Base-by-base conservation (phyloP, 2,888 invertebrate genomes). In the Mechanitis messenoides region DNA sequence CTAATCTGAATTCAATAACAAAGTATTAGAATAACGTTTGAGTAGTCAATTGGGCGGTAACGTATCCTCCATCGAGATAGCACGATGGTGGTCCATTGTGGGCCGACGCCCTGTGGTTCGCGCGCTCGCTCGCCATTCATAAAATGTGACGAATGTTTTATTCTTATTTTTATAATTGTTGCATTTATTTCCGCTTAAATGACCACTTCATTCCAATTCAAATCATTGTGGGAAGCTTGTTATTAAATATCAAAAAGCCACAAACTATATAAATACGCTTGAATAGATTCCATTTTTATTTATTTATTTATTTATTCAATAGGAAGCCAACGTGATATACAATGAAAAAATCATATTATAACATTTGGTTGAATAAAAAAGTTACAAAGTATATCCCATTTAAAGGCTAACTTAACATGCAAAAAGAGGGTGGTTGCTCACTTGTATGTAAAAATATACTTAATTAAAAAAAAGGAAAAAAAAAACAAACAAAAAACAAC, bases 21-120 rank as follows among this genome's bases (percentile, higher is more conserved):
- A 83, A 81, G 81, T 86, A 89, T 89, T 87, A 85, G 83, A 86
- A 83, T 84, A 83, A 79, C 81, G 76, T 87, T 88, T 88, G 86
- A 88, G 87, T 77, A 87, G 83, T 89, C 89, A 89, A 90, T 89
- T 88, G 87, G 84, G 88, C 87, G 87, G 83, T 77, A 84, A 83
- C 79, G 81, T 85, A 87, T 85, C 84, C 87, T 80, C 84, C 85
- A 87, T 87, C 87, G 84, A 84, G 87, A 88, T 87, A 88, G 79
- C 83, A 76, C 81, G 71, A 90, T 90, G 87, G 89, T 85, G 89
- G 89, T 81, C 84, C 87, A 90, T 90, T 90, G 89, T 90, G 77
- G 84, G 81, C 80, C 78, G 87, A 67, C 77, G 85, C 77, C 81
- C 73, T 70, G 73, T 60, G 68, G 73, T 62, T 70, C 71, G 73